A percentile compares a stretch with the other conserved stretches of the same genome.
These are phyloP conservation scores for Papilio polytes DNA, from an alignment of 1,140 invertebrate genomes.

Conservation along the genomic window DNA sequence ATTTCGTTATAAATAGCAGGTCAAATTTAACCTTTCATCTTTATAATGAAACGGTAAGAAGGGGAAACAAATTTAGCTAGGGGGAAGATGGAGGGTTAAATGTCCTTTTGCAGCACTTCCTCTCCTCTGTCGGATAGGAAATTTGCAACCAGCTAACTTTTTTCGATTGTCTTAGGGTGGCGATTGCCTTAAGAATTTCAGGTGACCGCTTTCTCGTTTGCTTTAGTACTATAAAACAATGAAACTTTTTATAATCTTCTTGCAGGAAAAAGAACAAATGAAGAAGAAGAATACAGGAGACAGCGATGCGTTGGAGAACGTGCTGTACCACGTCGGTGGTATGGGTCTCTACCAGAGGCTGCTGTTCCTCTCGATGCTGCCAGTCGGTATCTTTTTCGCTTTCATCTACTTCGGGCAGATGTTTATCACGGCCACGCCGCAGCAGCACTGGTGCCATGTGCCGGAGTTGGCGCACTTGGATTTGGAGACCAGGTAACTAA, in stretches of 20 bases:
- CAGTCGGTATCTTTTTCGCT: conserved; percentile 84
- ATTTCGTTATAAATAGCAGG: neutral
- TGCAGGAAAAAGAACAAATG: conserved; percentile 62
- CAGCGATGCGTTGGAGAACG: conserved; percentile 84
- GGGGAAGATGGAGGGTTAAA: no score
- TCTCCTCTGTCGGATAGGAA: no score
- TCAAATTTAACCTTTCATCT: no score
- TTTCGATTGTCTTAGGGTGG: no score
- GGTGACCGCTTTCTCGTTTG: no score
- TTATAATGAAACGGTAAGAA: no score
- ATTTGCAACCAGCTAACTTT: no score
- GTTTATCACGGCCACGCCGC: conserved; percentile 86
- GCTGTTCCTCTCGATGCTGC: conserved; percentile 84
- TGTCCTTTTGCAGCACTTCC: no score
- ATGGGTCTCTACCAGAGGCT: conserved; percentile 88
- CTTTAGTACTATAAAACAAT: neutral
- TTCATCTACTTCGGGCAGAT: conserved; percentile 89
- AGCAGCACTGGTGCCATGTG: conserved; percentile 86
- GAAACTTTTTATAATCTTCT: neutral
- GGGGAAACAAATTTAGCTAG: no score
- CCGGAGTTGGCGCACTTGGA: conserved; percentile 80
- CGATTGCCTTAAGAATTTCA: neutral
- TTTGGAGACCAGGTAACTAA: conserved; percentile 58
- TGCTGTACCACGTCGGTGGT: conserved; percentile 86
- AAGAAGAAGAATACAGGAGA: conserved; percentile 60